Base-by-base conservation (phyloP, 2,888 invertebrate genomes). In the Phorcus lineatus region DNA sequence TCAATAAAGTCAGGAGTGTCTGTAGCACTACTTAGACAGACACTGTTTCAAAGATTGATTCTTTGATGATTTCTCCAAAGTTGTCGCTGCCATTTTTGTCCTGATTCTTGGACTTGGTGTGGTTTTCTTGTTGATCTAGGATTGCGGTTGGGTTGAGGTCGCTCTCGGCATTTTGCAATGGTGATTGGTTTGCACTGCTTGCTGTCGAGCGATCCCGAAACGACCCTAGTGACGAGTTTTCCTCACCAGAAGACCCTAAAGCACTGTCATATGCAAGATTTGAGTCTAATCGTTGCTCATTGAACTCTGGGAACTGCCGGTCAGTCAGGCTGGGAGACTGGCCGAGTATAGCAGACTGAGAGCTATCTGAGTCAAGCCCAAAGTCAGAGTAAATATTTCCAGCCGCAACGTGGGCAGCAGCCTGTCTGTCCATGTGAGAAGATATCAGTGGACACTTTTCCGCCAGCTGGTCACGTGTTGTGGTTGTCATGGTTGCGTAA, bases 31-130 rank as follows among this genome's bases (percentile, higher is more conserved):
- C 28, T 80, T 86, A 91, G 17, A 96, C 96, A 90, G 96, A 96
- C 90, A 96, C 97, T 89, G 97, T 97, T 93, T 97, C 97, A 91
- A 97, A 97, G 95, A 97, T 97, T 84, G 97, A 96, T 94, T 97
- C 97, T 93, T 97, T 97, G 88, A 97, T 97, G 90, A 97, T 96
- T 94, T 97, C 97, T 78, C 97, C 97, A 91, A 97, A 97, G 93
- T 97, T 97, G 79, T 86, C 86, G 52, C 86, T 85, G 6, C 80
- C 74, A 16, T 81, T 74, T n/a, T 78, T 78, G 22, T 47, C 55
- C 13, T 47, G 74, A 11, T 47, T 82, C 28, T 66, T 77, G 54
- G 76, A 54, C 66, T 80, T 74, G 19, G 31, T 78, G n/a, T 78
- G 62, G 40, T 80, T 75, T 9, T 82, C 83, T 9, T 87, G 31